Percentiles rank a stretch among this genome's conserved stretches.
Conservation (phyloP, 2,113 vertebrate species). For the Peromyscus maniculatus region DNA sequence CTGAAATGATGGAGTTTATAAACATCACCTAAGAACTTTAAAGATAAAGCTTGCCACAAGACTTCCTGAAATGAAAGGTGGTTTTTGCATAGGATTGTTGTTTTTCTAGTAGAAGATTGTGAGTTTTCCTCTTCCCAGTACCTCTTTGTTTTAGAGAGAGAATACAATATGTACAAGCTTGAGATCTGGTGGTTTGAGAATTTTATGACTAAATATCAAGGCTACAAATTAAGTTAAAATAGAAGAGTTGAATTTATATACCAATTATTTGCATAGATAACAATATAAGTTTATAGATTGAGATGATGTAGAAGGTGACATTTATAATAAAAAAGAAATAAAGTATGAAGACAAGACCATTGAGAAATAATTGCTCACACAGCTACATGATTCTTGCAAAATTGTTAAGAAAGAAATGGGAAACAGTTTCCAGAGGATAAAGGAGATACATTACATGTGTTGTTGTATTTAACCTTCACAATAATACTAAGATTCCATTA, state of each 20-base stretch:
- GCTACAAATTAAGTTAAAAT: background rate
- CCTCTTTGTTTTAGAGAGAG: background rate
- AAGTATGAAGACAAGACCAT: background rate
- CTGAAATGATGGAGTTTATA: background rate
- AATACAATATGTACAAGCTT: background rate
- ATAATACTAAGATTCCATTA: background rate
- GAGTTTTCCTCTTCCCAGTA: background rate
- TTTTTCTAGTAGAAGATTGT: background rate
- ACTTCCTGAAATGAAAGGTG: background rate
- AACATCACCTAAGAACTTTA: background rate
- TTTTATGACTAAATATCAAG: background rate
- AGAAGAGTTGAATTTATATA: background rate
- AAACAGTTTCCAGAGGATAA: background rate
- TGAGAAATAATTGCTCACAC: background rate
- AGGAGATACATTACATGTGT: background rate
- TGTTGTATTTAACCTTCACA: background rate
- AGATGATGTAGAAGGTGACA: background rate
- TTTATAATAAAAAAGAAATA: conserved; percentile 7
- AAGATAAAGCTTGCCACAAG: background rate
- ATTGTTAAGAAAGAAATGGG: background rate
- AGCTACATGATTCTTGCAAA: background rate
- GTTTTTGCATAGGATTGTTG: background rate
- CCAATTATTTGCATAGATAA: background rate
- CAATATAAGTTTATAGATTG: background rate
- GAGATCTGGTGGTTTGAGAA: background rate